Conservation (phyloP, 2,888 invertebrate genomes). For the Synanthedon vespiformis region DNA sequence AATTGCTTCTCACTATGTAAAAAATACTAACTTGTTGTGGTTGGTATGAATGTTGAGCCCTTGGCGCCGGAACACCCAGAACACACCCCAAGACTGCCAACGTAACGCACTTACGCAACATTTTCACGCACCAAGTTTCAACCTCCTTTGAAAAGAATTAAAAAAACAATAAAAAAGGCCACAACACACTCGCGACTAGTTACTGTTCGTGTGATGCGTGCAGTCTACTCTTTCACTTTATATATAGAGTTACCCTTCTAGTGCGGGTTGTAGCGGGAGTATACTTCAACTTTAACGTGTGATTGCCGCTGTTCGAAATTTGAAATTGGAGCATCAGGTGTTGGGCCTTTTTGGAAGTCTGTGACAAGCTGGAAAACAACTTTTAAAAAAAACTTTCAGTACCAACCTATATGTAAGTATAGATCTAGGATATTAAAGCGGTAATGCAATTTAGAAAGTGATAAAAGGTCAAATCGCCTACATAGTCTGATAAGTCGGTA, state of each 20-base stretch:
- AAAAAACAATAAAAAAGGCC: conserved; percentile 20
- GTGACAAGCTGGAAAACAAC: too few species aligned
- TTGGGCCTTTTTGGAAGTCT: background rate
- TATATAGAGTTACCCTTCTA: conserved; percentile 65
- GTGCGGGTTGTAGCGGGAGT: conserved; percentile 32
- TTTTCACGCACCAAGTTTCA: conserved; percentile 34
- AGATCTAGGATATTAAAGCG: conserved; percentile 1
- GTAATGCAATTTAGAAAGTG: background rate
- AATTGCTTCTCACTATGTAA: background rate
- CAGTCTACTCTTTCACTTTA: conserved; percentile 46
- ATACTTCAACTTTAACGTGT: conserved; percentile 3
- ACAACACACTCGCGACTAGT: conserved; percentile 48
- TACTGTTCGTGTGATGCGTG: conserved; percentile 49
- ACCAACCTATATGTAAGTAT: too few species aligned
- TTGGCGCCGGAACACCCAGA: conserved; percentile 30
- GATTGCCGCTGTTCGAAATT: conserved; percentile 10
- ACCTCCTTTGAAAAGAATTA: conserved; percentile 7
- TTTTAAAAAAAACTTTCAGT: too few species aligned
- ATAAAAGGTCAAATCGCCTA: background rate
- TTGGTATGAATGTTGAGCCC: conserved; percentile 48
- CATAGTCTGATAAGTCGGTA: background rate
- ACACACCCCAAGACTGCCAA: conserved; percentile 51
- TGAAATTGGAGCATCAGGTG: conserved; percentile 6
- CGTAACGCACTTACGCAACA: conserved; percentile 51
- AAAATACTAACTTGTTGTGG: conserved; percentile 41